Base-by-base conservation (phyloP, 1,140 invertebrate species). In the Paralvinella palmiformis region DNA sequence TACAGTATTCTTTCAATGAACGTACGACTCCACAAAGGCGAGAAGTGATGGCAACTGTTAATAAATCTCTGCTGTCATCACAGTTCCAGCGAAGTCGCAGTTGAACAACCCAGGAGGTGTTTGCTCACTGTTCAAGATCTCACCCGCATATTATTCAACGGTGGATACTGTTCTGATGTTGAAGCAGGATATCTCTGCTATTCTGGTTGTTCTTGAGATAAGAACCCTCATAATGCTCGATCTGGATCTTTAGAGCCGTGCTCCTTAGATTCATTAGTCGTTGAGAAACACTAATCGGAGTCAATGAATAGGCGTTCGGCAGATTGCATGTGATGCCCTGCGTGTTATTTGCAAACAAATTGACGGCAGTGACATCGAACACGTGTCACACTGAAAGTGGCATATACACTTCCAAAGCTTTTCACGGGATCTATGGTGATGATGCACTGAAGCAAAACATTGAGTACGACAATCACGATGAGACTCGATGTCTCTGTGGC, bases 261-360 rank as follows among this genome's bases (percentile, higher is more conserved):
- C 55, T 7, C 33, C 33, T 20, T 13, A n/a, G 33, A 57, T 57
- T 33, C 55, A 57, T 7, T 32, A 57, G 55, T 57, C 55, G 22
- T 24, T 57, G n/a, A 20, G 13, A 5, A 57, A 33, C 48, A 52
- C 15, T 17, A 32, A 33, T 32, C 33, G 55, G 55, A 27, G 27
- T 10, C 55, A 31, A 27, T 13, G 27, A 32, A 17, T 32, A 33
- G 24, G 55, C 29, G 33, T 33, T 32, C 55, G 27, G 2, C 55
- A 57, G 22, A 32, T 57, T 57, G 27, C 29, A 32, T 57, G 27
- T 57, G 55, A 24, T 33, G 55, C 55, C 33, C 29, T 57, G 33
- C 55, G 33, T 27, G 27, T 5, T 33, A 24, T 57, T 32, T 24
- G 55, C 29, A 57, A 57, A 33, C 6, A 4, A 5, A 32, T 57